phyloP scores from a whole-genome alignment of 2,113 vertebrate genomes.

The Desmodus rotundus region DNA sequence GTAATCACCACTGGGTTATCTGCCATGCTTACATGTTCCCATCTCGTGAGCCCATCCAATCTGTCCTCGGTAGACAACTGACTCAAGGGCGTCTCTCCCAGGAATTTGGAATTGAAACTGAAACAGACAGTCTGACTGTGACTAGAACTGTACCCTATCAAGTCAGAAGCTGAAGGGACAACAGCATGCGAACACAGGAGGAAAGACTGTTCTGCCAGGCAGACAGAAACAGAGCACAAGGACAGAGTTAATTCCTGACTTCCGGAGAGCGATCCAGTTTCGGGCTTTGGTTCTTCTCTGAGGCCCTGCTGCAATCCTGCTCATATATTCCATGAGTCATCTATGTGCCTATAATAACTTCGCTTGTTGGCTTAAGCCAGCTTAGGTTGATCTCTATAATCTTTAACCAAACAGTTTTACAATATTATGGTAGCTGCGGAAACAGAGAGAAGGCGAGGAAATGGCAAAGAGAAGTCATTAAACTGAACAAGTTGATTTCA shows the following conservation, averaged over 20 bases:
- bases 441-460: background rate
- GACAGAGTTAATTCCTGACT: background rate
- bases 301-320: background rate
- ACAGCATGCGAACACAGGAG: background rate
- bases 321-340: background rate
- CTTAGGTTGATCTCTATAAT: background rate
- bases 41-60: background rate
- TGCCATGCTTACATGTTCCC: background rate
- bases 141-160: background rate
- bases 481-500: background rate
- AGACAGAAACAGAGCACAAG: background rate
- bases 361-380: background rate
- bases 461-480: background rate
- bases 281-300: slow-evolving; percentile 7
- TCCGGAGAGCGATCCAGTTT: background rate
- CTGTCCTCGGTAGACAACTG: background rate
- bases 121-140: background rate
- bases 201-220: background rate
- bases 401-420: background rate
- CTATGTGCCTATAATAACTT: background rate
- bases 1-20: background rate
- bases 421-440: background rate
- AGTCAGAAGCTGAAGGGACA: background rate
- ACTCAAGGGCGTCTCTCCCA: background rate
- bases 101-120: background rate